Evolutionary conservation across 2,888 invertebrate species (phyloP), one percentile per base, ranked within the genome.

Genomic region (Chymomyza amoena): DNA sequence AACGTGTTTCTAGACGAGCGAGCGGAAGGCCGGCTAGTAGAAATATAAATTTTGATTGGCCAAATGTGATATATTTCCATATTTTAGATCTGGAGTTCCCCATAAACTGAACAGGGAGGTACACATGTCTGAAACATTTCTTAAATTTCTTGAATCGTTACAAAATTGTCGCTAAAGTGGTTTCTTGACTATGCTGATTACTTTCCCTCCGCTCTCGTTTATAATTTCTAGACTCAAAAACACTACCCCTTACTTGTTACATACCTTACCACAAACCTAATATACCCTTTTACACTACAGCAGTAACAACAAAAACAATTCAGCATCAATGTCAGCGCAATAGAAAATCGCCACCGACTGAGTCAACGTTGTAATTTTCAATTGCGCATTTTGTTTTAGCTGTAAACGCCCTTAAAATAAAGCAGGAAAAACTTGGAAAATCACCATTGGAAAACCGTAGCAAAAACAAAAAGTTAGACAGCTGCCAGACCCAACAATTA

Each of bases 321-420:
- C 73, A 76, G 73, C 57, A 45, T 45, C 71, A 71, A 71, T 77
- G 64, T 66, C 66, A 68, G 64, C 68, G 54, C 39, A 66, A 57
- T 54, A 54, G 25, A 67, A 69, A 81, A 76, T 76, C 60, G 51
- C 59, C 73, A 63, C 63, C 64, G 15, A 20, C 66, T 61, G 73
- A 66, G 66, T 60, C 52, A 69, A 67, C 62, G 62, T 60, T 68
- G 73, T 63, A 71, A 78, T 79, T 80, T 78, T 63, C 72, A 68
- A 77, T 75, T 76, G 64, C 64, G 57, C 64, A 66, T 60, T 66
- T 52, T 45, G 54, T 64, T 15, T 51, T 20, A 69, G 32, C 36
- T 66, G 72, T 72, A 64, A 71, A 82, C 85, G 83, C 87, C 87
- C 87, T 87, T 80, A 63, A 71, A 73, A 69, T 54, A 9, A 15